Percentiles rank a stretch among this genome's conserved stretches.
phyloP scores from a whole-genome alignment of 2,888 invertebrate species.

The Dichetophora obliterata region DNA sequence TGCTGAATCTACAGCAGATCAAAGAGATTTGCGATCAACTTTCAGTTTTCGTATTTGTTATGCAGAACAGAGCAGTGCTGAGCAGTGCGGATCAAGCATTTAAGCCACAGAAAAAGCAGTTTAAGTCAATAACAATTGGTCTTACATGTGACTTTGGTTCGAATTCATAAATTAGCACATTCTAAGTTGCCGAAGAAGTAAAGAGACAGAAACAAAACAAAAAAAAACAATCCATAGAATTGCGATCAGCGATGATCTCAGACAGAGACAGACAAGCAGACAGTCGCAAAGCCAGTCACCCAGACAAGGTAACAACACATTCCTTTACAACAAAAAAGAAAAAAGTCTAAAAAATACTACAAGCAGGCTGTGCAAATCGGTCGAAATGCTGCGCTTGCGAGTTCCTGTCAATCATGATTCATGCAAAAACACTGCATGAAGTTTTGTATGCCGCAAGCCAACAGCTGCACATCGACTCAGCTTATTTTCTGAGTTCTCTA shows the following conservation, averaged over 20 bases:
- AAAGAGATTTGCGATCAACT: constrained; percentile 29
- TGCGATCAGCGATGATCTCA: not conserved
- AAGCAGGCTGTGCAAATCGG: constrained; percentile 10
- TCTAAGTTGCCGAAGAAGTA: not conserved
- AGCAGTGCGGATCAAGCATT: not conserved
- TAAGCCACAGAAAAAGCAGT: not conserved
- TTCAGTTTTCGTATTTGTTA: constrained; percentile 35
- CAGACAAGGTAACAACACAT: constrained; percentile 1
- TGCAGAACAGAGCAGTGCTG: not conserved
- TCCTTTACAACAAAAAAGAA: not conserved
- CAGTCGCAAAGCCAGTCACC: not conserved
- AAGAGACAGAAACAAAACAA: not conserved
- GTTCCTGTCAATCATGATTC: constrained; percentile 21
- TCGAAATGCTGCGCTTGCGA: not conserved
- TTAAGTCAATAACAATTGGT: not conserved
- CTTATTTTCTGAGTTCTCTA: not conserved
- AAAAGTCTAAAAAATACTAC: no score
- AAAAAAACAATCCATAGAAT: no score
- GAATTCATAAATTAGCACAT: constrained; percentile 20
- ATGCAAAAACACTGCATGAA: not conserved
- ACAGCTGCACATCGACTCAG: not conserved
- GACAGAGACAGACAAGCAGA: not conserved
- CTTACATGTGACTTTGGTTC: not conserved
- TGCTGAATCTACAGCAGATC: not conserved
- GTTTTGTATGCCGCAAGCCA: not conserved